Conservation (phyloP, 2,113 vertebrate species). For the Carassius auratus region DNA sequence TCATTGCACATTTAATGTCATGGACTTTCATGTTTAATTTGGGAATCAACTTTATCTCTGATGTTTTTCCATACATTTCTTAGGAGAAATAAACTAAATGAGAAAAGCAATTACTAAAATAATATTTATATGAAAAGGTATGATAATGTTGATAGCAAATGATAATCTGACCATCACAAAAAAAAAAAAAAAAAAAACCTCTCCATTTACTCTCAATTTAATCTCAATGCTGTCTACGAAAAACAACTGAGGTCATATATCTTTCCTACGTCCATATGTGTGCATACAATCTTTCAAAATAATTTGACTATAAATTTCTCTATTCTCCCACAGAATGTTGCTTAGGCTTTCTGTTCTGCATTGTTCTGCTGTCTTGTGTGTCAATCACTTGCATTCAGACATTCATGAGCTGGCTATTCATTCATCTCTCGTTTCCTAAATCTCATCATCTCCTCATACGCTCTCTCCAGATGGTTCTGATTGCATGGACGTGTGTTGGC, state of each 20-base stretch:
- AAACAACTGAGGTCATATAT: not conserved
- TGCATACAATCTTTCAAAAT: not conserved
- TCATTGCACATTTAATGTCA: not conserved
- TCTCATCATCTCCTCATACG: slow-evolving; percentile 25
- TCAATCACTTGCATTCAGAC: slow-evolving; percentile 19
- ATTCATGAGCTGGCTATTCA: slow-evolving; percentile 32
- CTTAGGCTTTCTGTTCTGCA: not conserved
- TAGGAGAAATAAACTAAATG: not conserved
- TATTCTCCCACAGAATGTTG: not conserved
- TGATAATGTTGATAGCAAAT: not conserved
- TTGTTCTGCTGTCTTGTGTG: slow-evolving; percentile 39
- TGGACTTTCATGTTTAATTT: not conserved
- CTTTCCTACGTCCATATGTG: not conserved
- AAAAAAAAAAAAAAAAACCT: too few species aligned
- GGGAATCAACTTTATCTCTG: not conserved
- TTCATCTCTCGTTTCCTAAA: slow-evolving; percentile 24
- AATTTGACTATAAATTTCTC: not conserved
- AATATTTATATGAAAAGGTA: not conserved
- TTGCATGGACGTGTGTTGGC: slow-evolving; percentile 36
- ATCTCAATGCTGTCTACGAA: not conserved
- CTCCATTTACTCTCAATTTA: not conserved
- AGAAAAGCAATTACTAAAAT: not conserved
- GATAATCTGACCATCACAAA: not conserved
- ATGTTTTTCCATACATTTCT: not conserved
- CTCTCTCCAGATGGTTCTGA: slow-evolving; percentile 52